Conservation (phyloP, 2,888 invertebrate genomes). For the Gastracanthus pulcherrimus region DNA sequence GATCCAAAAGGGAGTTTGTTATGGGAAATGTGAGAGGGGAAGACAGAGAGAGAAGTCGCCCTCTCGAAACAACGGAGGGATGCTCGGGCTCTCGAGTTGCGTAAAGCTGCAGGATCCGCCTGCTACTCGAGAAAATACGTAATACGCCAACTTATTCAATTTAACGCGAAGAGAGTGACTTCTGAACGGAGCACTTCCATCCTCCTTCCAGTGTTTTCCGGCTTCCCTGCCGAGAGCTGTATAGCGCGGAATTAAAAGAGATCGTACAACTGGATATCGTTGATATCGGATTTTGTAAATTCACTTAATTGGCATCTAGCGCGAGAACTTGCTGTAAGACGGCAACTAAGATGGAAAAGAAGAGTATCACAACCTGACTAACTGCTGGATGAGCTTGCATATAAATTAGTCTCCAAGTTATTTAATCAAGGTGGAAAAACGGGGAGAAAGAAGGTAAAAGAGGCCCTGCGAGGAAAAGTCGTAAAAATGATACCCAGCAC, state of each 20-base stretch:
- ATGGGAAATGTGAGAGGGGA: too few species aligned
- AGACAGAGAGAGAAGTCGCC: too few species aligned
- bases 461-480: neutral
- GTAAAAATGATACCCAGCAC: too few species aligned
- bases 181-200: too few species aligned
- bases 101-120: neutral
- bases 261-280: neutral
- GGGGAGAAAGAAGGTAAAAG: neutral
- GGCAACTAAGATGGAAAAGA: too few species aligned
- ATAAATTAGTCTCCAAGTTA: conserved; percentile 73
- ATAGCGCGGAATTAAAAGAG: neutral
- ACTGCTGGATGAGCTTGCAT: neutral
- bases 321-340: conserved; percentile 52
- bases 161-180: conserved; percentile 20
- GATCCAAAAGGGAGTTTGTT: neutral
- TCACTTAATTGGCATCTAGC: conserved; percentile 69
- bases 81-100: neutral
- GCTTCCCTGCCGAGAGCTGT: neutral
- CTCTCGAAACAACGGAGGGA: neutral
- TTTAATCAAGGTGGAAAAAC: conserved; percentile 69
- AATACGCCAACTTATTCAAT: conserved; percentile 22
- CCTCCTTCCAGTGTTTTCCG: neutral
- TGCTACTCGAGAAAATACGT: neutral
- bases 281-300: conserved; percentile 69
- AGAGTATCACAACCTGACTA: too few species aligned